Evolutionary conservation across 2,797 vertebrate species (phyloP), one percentile per base, ranked within the genome.

Genomic region (Momotus momota): DNA sequence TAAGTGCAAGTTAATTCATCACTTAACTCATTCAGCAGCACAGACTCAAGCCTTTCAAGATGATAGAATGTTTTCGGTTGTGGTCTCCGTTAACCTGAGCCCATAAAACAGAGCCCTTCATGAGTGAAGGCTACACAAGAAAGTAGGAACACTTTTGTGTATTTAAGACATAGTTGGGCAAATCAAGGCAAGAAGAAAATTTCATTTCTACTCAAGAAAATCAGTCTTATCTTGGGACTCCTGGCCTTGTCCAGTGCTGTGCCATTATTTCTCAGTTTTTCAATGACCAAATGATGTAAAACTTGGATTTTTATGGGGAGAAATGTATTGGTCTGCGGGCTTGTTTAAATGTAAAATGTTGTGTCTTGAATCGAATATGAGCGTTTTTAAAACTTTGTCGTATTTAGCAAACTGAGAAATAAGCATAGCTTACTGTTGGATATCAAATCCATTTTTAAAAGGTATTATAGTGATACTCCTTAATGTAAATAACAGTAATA

Each of bases 401-500:
- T 66, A 55, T 88, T 78, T 71, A 80, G 41, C 61, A 88, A 95
- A 61, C 90, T 71, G 40, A 86, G 74, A 88, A 91, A 33, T 77
- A 87, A 84, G 22, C 49, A 35, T 31, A 77, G 49, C 46, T 83
- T 72, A 66, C 66, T 75, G 54, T 89, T 95, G 48, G 49, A 38
- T 86, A 82, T 48, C 55, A 88, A 80, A 84, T 82, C 31, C 27
- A 35, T 79, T 91, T 96, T 92, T 77, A 35, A 71, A 88, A 61
- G 52, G 29, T 65, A 49, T 54, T 92, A 40, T 40, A 40, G 67
- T 87, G 57, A 67, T 78, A 85, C 43, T 81, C 33, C 43, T 80
- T 95, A 84, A 90, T 88, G 86, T 92, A 93, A 94, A 92, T 93
- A 94, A 86, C 90, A 90, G 93, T 86, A 72, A 52, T 90, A 86